A percentile compares a stretch with the other conserved stretches of the same genome.
Evolutionary conservation across 2,888 invertebrate genomes (phyloP).

Genomic region (Cataglyphis altisquamis): DNA sequence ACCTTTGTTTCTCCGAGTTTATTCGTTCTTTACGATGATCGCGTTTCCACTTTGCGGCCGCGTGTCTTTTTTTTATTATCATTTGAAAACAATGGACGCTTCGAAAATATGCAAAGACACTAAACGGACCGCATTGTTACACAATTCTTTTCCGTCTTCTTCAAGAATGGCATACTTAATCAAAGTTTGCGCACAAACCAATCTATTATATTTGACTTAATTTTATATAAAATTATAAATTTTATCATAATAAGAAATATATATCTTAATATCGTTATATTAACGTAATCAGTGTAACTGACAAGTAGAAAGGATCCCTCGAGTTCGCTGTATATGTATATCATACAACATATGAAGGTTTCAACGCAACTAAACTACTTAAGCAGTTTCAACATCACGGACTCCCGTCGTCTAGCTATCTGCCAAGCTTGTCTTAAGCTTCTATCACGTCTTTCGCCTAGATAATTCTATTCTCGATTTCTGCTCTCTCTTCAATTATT

Average conservation of each 20-base stretch:
- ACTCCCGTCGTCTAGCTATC: conserved; percentile 27
- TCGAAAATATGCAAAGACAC: neutral
- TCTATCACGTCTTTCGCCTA: conserved; percentile 36
- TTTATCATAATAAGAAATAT: neutral
- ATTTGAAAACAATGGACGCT: conserved; percentile 35
- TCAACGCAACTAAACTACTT: conserved; percentile 33
- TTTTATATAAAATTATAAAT: neutral
- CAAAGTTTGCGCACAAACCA: neutral
- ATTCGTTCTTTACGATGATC: conserved; percentile 63
- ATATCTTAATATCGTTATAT: neutral
- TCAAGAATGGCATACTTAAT: neutral
- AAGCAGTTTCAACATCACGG: conserved; percentile 30
- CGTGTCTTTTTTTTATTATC: conserved; percentile 28
- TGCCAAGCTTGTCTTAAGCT: conserved; percentile 43
- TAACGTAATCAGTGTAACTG: conserved; percentile 10
- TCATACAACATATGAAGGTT: conserved; percentile 17
- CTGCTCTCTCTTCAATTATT: conserved; percentile 10
- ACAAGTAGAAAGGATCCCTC: conserved; percentile 4
- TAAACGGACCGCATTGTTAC: neutral
- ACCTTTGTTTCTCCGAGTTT: conserved; percentile 40
- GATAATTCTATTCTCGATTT: conserved; percentile 49
- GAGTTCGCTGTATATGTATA: conserved; percentile 23
- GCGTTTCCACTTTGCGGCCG: conserved; percentile 56
- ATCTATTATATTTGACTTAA: neutral
- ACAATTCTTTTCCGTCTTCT: neutral